Evolutionary conservation across 1,140 invertebrate species (phyloP).

Genomic region (Neodiprion pinetum): DNA sequence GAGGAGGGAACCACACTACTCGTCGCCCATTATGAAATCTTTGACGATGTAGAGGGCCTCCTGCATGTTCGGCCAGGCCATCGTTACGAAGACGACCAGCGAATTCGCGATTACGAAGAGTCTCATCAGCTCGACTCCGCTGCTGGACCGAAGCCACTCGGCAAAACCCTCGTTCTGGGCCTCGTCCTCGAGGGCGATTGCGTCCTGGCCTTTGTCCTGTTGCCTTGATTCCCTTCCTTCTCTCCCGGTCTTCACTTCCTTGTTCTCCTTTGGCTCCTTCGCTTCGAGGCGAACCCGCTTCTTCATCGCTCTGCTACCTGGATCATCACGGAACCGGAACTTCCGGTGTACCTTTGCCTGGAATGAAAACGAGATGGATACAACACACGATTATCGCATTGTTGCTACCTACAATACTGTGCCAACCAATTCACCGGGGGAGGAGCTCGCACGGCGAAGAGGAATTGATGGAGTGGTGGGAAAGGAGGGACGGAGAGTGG

Average conservation of each 20-base stretch:
- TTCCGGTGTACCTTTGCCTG: neutral
- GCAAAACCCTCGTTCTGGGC: constrained; percentile 61
- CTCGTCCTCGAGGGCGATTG: constrained; percentile 42
- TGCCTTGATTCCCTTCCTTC: constrained; percentile 11
- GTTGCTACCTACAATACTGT: neutral
- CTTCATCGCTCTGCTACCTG: constrained; percentile 28
- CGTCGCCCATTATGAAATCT: constrained; percentile 53
- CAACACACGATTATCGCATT: neutral
- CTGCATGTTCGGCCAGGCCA: constrained; percentile 65
- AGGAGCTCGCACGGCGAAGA: no score
- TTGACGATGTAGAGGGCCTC: constrained; percentile 50
- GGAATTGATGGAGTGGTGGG: no score
- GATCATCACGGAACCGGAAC: neutral
- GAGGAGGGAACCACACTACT: constrained; percentile 22
- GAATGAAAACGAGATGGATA: neutral
- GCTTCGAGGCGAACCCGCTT: constrained; percentile 32
- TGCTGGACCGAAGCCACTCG: constrained; percentile 64
- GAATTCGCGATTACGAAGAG: constrained; percentile 68
- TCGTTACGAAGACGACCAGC: constrained; percentile 62
- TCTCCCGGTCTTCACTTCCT: constrained; percentile 22
- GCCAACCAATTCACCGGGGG: no score
- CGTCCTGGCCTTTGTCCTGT: constrained; percentile 33
- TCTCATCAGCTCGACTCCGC: constrained; percentile 66
- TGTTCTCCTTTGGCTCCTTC: constrained; percentile 18
- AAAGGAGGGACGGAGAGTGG: constrained; percentile 21